Evolutionary conservation across 2,888 invertebrate species (phyloP), one percentile per base, ranked within the genome.

Genomic region (Pterostichus niger): DNA sequence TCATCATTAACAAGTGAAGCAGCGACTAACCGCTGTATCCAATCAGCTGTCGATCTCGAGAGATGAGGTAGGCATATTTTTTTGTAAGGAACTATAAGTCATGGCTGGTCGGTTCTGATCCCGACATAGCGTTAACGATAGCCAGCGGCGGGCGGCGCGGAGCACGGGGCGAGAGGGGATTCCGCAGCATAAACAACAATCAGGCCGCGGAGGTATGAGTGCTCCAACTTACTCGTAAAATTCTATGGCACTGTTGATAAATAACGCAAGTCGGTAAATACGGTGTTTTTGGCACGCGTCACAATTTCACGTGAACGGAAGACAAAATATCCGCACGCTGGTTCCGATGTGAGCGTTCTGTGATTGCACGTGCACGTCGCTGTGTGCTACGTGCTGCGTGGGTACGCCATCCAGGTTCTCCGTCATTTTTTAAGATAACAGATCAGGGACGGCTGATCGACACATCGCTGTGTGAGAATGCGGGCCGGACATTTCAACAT

Each of bases 1-100:
- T 83, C 83, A 83, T 83, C 83, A 83, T 83, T 83, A 83, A 83
- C 83, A 77, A 83, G 64, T 83, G 77, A 83, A 83, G 64, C 52
- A 76, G 82, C 61, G 52, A 68, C 77, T 77, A 83, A 76, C 76
- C 64, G 83, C 83, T 77, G 83, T 83, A 77, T 83, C 83, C 83
- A 77, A 82, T 82, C 82, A 82, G 82, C 82, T 82, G 82, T 82
- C 82, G 82, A 82, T 82, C 82, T 82, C 68, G 71, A 75, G 75
- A 82, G 82, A 82, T 82, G 82, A 82, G 82, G 81, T 75, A 82
- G 73, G 82, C 82, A 82, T 82, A 82, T 82, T 82, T 82, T n/a
- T 82, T 82, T 82, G 64, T 68, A 56, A 54, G 15, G 73, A 59
- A 54, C 75, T 82, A 59, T 61, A 75, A 82, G 82, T 82, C 75